A percentile compares a stretch with the other conserved stretches of the same genome.
phyloP scores from a whole-genome alignment of 2,113 vertebrate species.

The Excalfactoria chinensis region DNA sequence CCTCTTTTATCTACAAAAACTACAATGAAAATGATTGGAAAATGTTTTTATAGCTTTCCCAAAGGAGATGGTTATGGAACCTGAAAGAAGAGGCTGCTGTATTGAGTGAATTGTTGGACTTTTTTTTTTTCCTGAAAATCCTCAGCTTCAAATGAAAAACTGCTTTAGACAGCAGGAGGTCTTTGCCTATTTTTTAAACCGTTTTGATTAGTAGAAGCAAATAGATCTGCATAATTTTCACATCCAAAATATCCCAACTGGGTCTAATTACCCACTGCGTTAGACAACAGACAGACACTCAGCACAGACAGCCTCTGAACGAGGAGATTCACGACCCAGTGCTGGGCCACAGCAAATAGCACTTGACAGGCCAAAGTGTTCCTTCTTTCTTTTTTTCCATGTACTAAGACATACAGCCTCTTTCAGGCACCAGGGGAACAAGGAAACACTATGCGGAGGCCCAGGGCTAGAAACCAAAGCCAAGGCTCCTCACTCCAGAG shows the following conservation, averaged over 20 bases:
- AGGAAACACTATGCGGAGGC: slow-evolving; percentile 37
- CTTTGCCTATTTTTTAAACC: not conserved
- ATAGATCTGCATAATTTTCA: slow-evolving; percentile 30
- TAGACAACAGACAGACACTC: not conserved
- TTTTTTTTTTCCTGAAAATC: not conserved
- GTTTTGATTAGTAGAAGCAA: not conserved
- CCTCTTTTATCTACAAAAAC: not conserved
- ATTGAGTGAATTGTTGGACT: not conserved
- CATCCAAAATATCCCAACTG: not conserved
- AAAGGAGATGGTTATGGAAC: not conserved
- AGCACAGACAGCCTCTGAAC: slow-evolving; percentile 40
- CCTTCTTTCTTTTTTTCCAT: not conserved
- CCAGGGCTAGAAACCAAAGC: not conserved
- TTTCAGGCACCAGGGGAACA: slow-evolving; percentile 44
- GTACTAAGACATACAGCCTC: slow-evolving; percentile 43
- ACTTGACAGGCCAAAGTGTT: slow-evolving; percentile 43
- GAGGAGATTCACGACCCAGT: not conserved
- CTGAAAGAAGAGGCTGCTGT: not conserved
- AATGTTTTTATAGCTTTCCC: not conserved
- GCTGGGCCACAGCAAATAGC: slow-evolving; percentile 43
- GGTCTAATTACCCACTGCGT: slow-evolving; percentile 31
- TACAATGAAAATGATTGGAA: not conserved
- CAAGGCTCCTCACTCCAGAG: not conserved
- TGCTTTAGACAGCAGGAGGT: not conserved
- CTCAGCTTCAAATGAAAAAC: not conserved